Conservation (phyloP, 2,797 vertebrate genomes). For the Hyperoplus lanceolatus region DNA sequence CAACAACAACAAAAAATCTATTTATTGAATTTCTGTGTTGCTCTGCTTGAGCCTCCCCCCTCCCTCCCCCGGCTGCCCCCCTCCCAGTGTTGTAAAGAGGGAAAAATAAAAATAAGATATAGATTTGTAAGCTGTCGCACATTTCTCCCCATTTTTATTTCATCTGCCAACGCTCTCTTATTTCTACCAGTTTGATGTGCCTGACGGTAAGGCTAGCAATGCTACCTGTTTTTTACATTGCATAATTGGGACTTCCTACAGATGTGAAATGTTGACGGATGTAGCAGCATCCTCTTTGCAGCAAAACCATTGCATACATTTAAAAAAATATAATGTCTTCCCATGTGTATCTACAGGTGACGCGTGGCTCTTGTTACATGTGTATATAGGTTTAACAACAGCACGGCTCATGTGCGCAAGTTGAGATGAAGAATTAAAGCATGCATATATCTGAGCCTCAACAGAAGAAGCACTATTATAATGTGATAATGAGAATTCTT, state of each 20-base stretch:
- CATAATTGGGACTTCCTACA: slow-evolving; percentile 1
- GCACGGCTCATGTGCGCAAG: slow-evolving; percentile 11
- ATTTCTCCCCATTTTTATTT: slow-evolving; percentile 9
- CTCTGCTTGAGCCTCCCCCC: slow-evolving; percentile 21
- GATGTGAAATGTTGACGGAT: not conserved
- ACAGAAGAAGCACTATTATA: slow-evolving; percentile 42
- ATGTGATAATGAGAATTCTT: slow-evolving; percentile 71
- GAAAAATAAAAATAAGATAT: slow-evolving; percentile 53
- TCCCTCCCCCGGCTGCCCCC: too few relatives aligned
- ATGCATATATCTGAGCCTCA: slow-evolving; percentile 51
- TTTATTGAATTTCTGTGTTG: slow-evolving; percentile 55
- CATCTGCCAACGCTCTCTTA: slow-evolving; percentile 7
- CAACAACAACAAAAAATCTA: slow-evolving; percentile 25
- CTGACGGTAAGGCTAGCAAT: not conserved
- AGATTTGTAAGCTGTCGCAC: slow-evolving; percentile 13
- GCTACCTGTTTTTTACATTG: slow-evolving; percentile 3
- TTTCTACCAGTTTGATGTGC: slow-evolving; percentile 10
- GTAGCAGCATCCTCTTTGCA: not conserved
- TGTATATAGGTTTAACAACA: slow-evolving; percentile 21
- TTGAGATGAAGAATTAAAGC: slow-evolving; percentile 17
- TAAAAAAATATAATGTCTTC: slow-evolving; percentile 14
- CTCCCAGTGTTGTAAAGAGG: slow-evolving; percentile 18
- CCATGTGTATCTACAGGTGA: slow-evolving; percentile 18
- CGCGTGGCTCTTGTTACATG: slow-evolving; percentile 7
- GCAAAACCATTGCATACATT: not conserved